These are phyloP conservation scores for Loriculus beryllinus DNA, from an alignment of 2,797 vertebrate species.

Conservation along the genomic window DNA sequence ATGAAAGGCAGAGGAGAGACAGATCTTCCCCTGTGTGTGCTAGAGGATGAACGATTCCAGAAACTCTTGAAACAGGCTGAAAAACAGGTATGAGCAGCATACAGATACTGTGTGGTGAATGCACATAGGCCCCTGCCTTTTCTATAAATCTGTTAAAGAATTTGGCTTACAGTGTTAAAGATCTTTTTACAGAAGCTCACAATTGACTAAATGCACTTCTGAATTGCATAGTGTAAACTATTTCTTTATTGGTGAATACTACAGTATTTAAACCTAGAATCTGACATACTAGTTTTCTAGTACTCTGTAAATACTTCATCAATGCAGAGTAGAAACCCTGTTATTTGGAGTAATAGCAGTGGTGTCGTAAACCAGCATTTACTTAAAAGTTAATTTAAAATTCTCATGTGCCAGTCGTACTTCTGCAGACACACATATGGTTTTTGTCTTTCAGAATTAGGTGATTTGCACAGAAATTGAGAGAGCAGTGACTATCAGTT, in stretches of 20 bases:
- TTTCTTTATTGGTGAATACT: not conserved
- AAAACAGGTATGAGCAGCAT: slow-evolving; percentile 74
- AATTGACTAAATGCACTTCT: not conserved
- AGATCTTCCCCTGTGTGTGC: slow-evolving; percentile 72
- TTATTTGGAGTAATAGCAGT: not conserved
- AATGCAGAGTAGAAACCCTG: not conserved
- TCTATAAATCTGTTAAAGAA: not conserved
- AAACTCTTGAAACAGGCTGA: slow-evolving; percentile 80
- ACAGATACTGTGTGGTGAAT: not conserved
- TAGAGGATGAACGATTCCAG: slow-evolving; percentile 82
- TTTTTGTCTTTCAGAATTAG: not conserved
- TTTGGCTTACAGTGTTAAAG: fast-evolving
- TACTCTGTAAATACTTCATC: not conserved
- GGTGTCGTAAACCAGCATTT: not conserved
- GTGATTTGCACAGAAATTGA: not conserved
- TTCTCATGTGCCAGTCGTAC: not conserved
- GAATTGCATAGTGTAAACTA: not conserved
- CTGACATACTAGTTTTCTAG: not conserved
- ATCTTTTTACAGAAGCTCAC: not conserved
- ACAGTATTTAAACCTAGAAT: not conserved
- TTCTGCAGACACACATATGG: not conserved
- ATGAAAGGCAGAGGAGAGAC: slow-evolving; percentile 77
- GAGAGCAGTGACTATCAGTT: not conserved
- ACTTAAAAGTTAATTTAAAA: not conserved
- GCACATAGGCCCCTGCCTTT: not conserved